These are phyloP conservation scores for Scaptodrosophila latifasciaeformis DNA, from an alignment of 2,888 invertebrate species.

Conservation along the genomic window DNA sequence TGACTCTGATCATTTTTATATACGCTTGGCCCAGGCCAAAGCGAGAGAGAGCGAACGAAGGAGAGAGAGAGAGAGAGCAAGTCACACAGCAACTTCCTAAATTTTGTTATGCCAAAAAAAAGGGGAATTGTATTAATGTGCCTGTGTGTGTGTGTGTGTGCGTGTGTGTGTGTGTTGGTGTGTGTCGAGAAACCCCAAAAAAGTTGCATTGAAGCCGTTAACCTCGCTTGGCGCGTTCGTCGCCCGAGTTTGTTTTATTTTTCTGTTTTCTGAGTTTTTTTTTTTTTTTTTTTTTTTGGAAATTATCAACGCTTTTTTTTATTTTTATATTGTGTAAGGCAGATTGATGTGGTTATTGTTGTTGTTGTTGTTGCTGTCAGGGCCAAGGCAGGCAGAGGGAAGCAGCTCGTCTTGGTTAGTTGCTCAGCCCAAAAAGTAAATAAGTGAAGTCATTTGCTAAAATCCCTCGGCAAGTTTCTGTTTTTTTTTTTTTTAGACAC, in stretches of 20 bases:
- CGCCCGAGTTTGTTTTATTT: conserved; percentile 55
- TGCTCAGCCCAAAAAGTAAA: conserved; percentile 28
- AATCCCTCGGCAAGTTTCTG: conserved; percentile 50
- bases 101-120: too few relatives aligned
- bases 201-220: conserved; percentile 74
- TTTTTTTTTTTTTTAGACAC: conserved; percentile 42
- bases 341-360: too few relatives aligned
- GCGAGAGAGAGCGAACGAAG: conserved; percentile 4
- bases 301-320: conserved; percentile 52
- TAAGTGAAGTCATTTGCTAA: conserved; percentile 71
- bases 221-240: conserved; percentile 69
- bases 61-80: conserved; percentile 2
- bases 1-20: too few relatives aligned
- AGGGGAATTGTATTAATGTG: conserved; percentile 7
- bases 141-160: not conserved
- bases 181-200: conserved; percentile 58
- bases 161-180: conserved; percentile 5
- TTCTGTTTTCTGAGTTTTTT: not conserved
- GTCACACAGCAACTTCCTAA: conserved; percentile 49
- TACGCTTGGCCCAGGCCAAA: too few relatives aligned
- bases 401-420: too few relatives aligned
- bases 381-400: too few relatives aligned
- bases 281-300: conserved; percentile 34
- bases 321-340: too few relatives aligned
- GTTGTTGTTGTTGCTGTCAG: conserved; percentile 14